Evolutionary conservation across 2,888 invertebrate genomes (phyloP), one percentile per base, ranked within the genome.

Genomic region (Pomacea canaliculata): DNA sequence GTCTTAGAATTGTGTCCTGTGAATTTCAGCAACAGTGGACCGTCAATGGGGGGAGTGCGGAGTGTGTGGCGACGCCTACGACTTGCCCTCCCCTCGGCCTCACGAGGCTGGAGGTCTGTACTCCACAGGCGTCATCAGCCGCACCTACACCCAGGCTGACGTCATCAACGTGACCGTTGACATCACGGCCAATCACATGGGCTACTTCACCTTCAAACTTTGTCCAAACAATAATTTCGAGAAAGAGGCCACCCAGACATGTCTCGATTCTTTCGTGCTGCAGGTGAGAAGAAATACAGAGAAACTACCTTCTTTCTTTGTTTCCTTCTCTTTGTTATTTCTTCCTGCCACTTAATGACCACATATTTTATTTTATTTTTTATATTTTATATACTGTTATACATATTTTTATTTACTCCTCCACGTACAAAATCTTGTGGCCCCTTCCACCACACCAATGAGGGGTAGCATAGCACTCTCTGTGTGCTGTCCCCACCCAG

Each of bases 51-150:
- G 80, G 80, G 7, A 73, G 23, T 80, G 80, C 73, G 80, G 80
- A 12, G 68, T 80, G 3, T 80, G 80, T 56, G 80, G 80, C 4
- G 80, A 80, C 56, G 77, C 78, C 9, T 79, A 60, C 67, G 66
- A 73, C 49, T 62, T 23, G 13, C 23, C 51, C 0, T 60, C 59
- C 12, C 71, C 77, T 46, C 71, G 77, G 3, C 60, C 76, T 60
- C 77, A 80, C 73, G 80, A 78, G n/a, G 78, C 77, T 27, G 80
- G 80, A 0, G 78, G 78, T 0, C 7, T 81, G 75, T 90, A 85
- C 80, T 89, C 87, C 9, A 86, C 83, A 63, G 90, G 90, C 23
- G 83, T 88, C 12, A 86, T 90, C n/a, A 86, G 85, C 13, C 73
- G 85, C 51, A 84, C 85, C 46, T 90, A 90, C 78, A 81, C 80